A percentile compares a stretch with the other conserved stretches of the same genome.
phyloP scores from a whole-genome alignment of 1,140 invertebrate genomes.

The Drosophila malerkotliana region DNA sequence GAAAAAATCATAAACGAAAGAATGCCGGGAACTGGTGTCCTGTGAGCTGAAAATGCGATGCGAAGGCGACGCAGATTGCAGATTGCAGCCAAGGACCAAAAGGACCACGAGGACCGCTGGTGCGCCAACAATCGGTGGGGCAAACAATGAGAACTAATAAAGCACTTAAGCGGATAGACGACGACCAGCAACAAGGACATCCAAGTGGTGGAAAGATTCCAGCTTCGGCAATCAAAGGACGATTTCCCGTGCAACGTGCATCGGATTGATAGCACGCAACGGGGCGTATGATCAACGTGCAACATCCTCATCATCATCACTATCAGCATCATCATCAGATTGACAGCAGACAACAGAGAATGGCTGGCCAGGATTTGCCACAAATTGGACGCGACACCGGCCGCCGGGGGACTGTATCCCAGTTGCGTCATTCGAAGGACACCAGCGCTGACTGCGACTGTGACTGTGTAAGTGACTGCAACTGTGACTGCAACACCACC shows the following conservation, averaged over 20 bases:
- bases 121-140: slow-evolving; percentile 49
- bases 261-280: slow-evolving; percentile 41
- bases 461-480: slow-evolving; percentile 10
- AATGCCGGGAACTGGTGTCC: slow-evolving; percentile 32
- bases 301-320: slow-evolving; percentile 29
- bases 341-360: slow-evolving; percentile 30
- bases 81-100: slow-evolving; percentile 1
- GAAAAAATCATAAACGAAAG: slow-evolving; percentile 50
- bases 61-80: slow-evolving; percentile 58
- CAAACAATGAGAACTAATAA: slow-evolving; percentile 81
- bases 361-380: slow-evolving; percentile 24
- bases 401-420: slow-evolving; percentile 10
- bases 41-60: slow-evolving; percentile 55
- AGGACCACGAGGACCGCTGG: slow-evolving; percentile 44
- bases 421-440: slow-evolving; percentile 28
- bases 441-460: not conserved
- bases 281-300: slow-evolving; percentile 66
- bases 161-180: slow-evolving; percentile 70
- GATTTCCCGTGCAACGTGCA: slow-evolving; percentile 45
- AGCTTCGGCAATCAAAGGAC: slow-evolving; percentile 58
- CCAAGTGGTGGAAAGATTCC: slow-evolving; percentile 25
- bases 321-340: slow-evolving; percentile 14
- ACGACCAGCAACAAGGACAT: slow-evolving; percentile 47
- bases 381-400: slow-evolving; percentile 51
- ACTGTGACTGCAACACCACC: slow-evolving; percentile 53